phyloP scores from a whole-genome alignment of 1,140 invertebrate species.

The Calephelis virginiensis region DNA sequence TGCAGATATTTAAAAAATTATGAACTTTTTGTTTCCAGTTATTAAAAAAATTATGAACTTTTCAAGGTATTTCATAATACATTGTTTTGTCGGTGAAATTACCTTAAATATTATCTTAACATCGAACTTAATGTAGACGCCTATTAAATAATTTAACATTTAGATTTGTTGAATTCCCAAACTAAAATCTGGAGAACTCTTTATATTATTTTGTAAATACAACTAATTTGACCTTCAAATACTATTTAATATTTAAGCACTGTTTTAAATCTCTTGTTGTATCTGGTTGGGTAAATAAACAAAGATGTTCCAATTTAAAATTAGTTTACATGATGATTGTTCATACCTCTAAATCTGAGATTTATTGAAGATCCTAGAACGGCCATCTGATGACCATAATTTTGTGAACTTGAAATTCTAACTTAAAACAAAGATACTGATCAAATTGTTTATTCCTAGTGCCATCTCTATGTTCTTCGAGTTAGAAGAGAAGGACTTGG shows the following conservation, averaged over 20 bases:
- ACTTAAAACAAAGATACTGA: neutral
- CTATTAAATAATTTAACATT: no score
- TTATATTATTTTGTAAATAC: no score
- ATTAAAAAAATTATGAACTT: neutral
- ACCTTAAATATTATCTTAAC: neutral
- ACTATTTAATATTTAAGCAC: no score
- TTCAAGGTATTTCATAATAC: neutral
- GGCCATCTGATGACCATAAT: slow-evolving; percentile 62
- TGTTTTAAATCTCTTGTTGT: no score
- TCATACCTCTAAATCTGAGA: slow-evolving; percentile 68
- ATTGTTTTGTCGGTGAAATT: slow-evolving; percentile 2
- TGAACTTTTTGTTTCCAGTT: neutral
- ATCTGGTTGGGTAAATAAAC: no score
- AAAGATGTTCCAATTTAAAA: no score
- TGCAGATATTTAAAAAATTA: neutral
- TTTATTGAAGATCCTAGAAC: slow-evolving; percentile 71
- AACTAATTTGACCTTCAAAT: no score
- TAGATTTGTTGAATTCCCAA: no score
- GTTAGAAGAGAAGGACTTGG: slow-evolving; percentile 93
- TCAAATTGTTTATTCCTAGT: slow-evolving; percentile 70
- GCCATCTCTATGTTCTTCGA: slow-evolving; percentile 99
- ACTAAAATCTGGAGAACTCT: neutral
- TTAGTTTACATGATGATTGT: slow-evolving; percentile 61
- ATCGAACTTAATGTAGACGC: neutral
- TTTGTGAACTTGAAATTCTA: neutral